Evolutionary conservation across 2,888 invertebrate genomes (phyloP).

Genomic region (Chymomyza caudatula): DNA sequence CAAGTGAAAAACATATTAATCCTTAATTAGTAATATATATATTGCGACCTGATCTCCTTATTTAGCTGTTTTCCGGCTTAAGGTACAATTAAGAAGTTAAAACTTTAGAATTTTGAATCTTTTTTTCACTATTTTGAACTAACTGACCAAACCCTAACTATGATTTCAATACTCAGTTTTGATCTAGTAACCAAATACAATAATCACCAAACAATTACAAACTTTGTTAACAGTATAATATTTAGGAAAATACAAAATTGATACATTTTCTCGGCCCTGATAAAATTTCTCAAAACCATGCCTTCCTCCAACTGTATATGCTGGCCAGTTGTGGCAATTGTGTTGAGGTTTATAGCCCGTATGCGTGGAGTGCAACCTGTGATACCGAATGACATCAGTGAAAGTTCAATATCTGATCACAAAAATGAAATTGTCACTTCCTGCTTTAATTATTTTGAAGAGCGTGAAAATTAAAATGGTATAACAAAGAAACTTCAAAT

Average conservation of each 20-base stretch:
- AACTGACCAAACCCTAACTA: too few relatives aligned
- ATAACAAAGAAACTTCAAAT: neutral
- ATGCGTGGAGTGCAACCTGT: neutral
- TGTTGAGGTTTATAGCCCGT: neutral
- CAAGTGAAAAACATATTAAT: conserved; percentile 62
- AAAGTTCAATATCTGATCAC: too few relatives aligned
- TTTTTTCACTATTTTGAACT: too few relatives aligned
- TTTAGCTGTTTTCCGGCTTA: too few relatives aligned
- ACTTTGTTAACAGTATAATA: neutral
- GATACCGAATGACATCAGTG: neutral
- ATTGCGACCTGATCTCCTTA: too few relatives aligned
- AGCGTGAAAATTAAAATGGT: neutral
- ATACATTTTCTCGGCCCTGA: neutral
- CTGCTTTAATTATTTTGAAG: too few relatives aligned
- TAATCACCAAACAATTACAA: neutral
- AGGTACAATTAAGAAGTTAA: too few relatives aligned
- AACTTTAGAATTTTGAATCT: too few relatives aligned
- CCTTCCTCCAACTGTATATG: neutral
- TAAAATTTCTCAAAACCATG: neutral
- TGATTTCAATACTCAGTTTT: neutral
- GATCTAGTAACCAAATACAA: neutral
- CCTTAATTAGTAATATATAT: too few relatives aligned
- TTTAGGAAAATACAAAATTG: neutral
- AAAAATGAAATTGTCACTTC: too few relatives aligned
- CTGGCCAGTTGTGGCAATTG: neutral